A percentile compares a stretch with the other conserved stretches of the same genome.
These are phyloP conservation scores for Rhynchonema sp. DNA, from an alignment of 2,888 invertebrate genomes.

Conservation along the genomic window DNA sequence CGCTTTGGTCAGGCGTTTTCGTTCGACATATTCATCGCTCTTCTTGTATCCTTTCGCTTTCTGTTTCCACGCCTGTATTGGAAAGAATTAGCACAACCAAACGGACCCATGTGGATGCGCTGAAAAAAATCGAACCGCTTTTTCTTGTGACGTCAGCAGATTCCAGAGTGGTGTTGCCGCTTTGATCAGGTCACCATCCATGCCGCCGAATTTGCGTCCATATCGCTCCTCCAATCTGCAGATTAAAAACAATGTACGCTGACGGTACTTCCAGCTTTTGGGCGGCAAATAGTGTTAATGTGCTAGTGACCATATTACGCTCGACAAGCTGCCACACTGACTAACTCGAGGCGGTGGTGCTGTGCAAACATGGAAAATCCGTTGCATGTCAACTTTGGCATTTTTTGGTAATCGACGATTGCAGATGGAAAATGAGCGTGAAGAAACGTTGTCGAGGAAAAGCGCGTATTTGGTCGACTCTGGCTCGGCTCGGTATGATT, in stretches of 20 bases:
- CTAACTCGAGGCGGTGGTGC: background rate
- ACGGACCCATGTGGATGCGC: too few relatives aligned
- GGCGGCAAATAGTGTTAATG: too few relatives aligned
- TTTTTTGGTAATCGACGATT: too few relatives aligned
- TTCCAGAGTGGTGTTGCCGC: background rate
- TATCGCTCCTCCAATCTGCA: background rate
- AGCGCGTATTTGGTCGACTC: too few relatives aligned
- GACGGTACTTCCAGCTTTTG: too few relatives aligned
- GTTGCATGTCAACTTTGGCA: conserved; percentile 2
- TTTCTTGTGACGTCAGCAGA: background rate
- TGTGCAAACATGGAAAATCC: conserved; percentile 2
- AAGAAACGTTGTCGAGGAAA: too few relatives aligned
- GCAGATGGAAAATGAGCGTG: too few relatives aligned
- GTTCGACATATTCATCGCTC: background rate
- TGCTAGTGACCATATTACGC: too few relatives aligned
- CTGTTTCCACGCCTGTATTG: conserved; percentile 2
- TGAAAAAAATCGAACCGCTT: too few relatives aligned
- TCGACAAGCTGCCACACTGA: too few relatives aligned
- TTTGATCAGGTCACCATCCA: background rate
- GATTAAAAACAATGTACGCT: background rate
- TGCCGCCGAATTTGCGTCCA: background rate
- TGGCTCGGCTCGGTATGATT: too few relatives aligned
- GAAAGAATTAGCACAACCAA: too few relatives aligned
- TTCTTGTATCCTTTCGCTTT: background rate
- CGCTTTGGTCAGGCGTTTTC: background rate